Conservation (phyloP, 2,113 vertebrate species). For the Probosciger aterrimus region DNA sequence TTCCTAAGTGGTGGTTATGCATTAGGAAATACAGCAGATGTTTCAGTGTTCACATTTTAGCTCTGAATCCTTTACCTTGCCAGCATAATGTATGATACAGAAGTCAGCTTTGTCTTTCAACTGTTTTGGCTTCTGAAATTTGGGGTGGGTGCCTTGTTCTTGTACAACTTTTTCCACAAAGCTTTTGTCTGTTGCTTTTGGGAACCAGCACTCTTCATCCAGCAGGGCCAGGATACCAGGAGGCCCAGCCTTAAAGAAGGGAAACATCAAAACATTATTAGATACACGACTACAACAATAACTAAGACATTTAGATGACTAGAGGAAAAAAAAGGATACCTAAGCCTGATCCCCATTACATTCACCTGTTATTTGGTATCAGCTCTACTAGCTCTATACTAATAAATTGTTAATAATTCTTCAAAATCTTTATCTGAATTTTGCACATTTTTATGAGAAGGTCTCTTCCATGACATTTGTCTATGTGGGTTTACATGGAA, state of each 20-base stretch:
- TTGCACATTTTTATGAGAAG: neutral
- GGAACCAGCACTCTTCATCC: slow-evolving; percentile 99
- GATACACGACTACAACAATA: neutral
- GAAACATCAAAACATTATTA: neutral
- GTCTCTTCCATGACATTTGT: neutral
- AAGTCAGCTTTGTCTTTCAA: slow-evolving; percentile 98
- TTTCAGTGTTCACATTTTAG: neutral
- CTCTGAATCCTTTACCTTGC: slow-evolving; percentile 83
- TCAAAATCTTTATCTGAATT: neutral
- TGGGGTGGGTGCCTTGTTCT: slow-evolving; percentile 93
- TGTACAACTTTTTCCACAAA: slow-evolving; percentile 97
- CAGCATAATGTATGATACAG: slow-evolving; percentile 96
- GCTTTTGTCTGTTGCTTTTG: slow-evolving; percentile 97
- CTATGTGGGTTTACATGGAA: neutral
- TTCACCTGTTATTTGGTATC: neutral
- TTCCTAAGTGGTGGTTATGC: neutral
- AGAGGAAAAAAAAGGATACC: neutral
- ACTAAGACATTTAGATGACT: neutral
- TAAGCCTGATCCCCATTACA: neutral
- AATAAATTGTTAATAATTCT: neutral
- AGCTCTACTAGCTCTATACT: neutral
- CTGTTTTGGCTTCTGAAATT: slow-evolving; percentile 97
- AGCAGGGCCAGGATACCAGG: slow-evolving; percentile 94
- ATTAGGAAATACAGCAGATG: neutral
- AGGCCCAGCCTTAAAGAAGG: slow-evolving; percentile 83